Conservation (phyloP, 2,888 invertebrate species). For the Pherbina coryleti region DNA sequence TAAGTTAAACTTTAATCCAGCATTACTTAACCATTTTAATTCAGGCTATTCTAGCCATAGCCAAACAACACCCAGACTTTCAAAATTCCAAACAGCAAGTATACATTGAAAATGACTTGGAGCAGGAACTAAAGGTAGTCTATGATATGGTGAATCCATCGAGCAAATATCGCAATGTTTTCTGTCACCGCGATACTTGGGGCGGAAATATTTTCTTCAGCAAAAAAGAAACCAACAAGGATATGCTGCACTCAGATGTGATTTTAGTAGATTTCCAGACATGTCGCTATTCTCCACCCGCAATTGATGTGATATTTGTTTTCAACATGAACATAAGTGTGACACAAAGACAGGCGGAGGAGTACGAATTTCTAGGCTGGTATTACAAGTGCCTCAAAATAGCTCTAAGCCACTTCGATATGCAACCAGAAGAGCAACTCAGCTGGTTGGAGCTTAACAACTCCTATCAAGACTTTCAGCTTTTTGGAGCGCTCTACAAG, state of each 20-base stretch:
- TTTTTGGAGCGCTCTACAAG: conserved; percentile 56
- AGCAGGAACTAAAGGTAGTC: conserved; percentile 52
- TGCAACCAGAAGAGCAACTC: conserved; percentile 50
- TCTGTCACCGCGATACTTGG: conserved; percentile 70
- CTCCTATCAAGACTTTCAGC: conserved; percentile 58
- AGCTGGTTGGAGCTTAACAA: conserved; percentile 49
- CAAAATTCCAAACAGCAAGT: conserved; percentile 49
- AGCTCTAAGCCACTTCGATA: conserved; percentile 58
- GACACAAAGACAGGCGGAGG: conserved; percentile 47
- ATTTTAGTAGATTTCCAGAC: conserved; percentile 67
- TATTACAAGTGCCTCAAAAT: conserved; percentile 57
- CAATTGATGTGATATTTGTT: conserved; percentile 63
- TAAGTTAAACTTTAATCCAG: background rate
- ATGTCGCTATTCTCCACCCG: conserved; percentile 64
- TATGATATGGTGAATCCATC: conserved; percentile 64
- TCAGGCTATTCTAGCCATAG: conserved; percentile 51
- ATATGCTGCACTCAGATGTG: conserved; percentile 45
- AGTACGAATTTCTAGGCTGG: conserved; percentile 46
- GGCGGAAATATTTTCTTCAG: conserved; percentile 66
- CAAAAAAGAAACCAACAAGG: background rate
- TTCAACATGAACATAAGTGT: conserved; percentile 59
- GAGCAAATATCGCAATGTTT: conserved; percentile 68
- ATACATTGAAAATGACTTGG: conserved; percentile 57
- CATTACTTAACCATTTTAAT: background rate
- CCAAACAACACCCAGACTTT: conserved; percentile 55